Evolutionary conservation across 2,888 invertebrate species (phyloP), one percentile per base, ranked within the genome.

Genomic region (Drosophila nr. perissopoda): DNA sequence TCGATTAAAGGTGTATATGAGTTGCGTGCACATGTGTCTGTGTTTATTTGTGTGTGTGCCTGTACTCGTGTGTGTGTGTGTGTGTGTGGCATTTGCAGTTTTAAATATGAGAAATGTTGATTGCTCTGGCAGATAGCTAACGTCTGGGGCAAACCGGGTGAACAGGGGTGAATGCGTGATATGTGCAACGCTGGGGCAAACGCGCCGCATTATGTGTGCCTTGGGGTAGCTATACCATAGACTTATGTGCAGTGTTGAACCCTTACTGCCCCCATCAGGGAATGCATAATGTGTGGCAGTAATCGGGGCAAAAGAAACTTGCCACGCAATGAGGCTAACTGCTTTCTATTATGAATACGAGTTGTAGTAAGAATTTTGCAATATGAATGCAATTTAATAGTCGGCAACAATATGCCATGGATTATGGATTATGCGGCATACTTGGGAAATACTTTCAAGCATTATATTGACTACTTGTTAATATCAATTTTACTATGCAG

Each of bases 1-100:
- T 88, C 90, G 91, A 88, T 88, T 91, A 84, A 90, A 85, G 82
- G 69, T 84, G 84, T 73, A 74, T 72, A 62, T 69, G 64, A 63
- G 67, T 57, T 60, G 27, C n/a, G 27, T 76, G 48, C 38, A 56
- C 25, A 36, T 31, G n/a, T 56, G 13, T 25, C 18, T n/a, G 2
- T n/a, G 3, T 46, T 58, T 46, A 16, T 40, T 18, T 56, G 49
- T 54, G 34, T 56, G 10, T 38, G n/a, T 56, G 38, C 36, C n/a
- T 67, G 49, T 63, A n/a, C 13, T 48, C 60, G 11, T 54, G 29
- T 56, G 48, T 48, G n/a, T 56, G n/a, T 34, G 40, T 48, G 31
- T 63, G 34, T 60, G 34, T 56, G 51, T 61, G 54, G 60, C 79
- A 68, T 69, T 71, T 67, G 70, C 74, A 74, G 65, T 84, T 75